These are phyloP conservation scores for Rafetus swinhoei DNA, from an alignment of 2,113 vertebrate genomes.

Conservation along the genomic window DNA sequence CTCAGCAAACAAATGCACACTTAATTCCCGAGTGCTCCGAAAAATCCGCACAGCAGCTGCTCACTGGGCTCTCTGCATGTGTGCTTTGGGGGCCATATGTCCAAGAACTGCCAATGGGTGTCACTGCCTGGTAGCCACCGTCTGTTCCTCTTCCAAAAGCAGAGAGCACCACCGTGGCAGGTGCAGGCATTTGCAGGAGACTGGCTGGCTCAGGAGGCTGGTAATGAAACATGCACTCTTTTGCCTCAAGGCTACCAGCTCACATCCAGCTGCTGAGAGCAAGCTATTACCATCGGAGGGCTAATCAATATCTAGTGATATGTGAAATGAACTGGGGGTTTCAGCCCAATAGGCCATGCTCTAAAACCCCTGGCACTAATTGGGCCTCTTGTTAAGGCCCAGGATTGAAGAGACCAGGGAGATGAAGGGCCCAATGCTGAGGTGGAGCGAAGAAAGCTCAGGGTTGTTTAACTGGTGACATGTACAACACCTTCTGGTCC, in stretches of 20 bases:
- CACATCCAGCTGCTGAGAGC: background rate
- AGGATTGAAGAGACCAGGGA: background rate
- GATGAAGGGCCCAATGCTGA: background rate
- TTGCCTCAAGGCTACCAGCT: fast-evolving
- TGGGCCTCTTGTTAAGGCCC: background rate
- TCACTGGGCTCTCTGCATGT: fast-evolving
- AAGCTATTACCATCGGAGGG: background rate
- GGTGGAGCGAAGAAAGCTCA: background rate
- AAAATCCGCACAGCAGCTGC: background rate
- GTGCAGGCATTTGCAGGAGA: background rate
- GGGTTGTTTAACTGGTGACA: background rate
- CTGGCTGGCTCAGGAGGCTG: fast-evolving
- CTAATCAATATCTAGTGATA: background rate
- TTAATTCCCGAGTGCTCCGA: background rate
- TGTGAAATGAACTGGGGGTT: conserved; percentile 39
- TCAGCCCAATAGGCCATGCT: conserved; percentile 11
- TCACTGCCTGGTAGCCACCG: background rate
- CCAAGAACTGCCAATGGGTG: fast-evolving
- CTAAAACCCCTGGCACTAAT: conserved; percentile 27
- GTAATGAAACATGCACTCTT: fast-evolving
- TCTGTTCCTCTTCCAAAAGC: background rate
- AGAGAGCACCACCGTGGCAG: too few relatives aligned
- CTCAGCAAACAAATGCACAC: fast-evolving
- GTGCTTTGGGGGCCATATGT: fast-evolving
- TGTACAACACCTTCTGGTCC: background rate